These are phyloP conservation scores for Cynoglossus semilaevis DNA, from an alignment of 2,113 vertebrate species.

Conservation along the genomic window DNA sequence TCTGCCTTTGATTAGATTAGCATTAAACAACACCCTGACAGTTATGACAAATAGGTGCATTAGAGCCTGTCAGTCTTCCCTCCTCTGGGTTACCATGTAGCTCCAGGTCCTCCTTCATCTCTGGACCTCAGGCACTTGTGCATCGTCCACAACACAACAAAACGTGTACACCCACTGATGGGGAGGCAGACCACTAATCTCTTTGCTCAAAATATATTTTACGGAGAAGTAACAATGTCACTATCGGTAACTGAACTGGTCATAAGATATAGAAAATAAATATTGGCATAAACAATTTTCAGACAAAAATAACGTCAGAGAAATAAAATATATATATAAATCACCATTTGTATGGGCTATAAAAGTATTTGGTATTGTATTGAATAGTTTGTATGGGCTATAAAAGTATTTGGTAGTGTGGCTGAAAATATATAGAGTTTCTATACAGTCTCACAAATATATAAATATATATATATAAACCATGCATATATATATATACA, in stretches of 20 bases:
- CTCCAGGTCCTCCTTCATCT: constrained; percentile 40
- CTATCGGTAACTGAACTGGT: no score
- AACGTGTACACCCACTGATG: constrained; percentile 60
- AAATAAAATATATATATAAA: no score
- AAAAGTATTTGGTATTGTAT: no score
- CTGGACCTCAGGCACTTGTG: constrained; percentile 54
- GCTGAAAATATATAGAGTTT: no score
- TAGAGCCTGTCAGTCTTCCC: constrained; percentile 82
- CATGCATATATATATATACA: no score
- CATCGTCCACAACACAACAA: constrained; percentile 39
- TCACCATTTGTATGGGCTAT: neutral
- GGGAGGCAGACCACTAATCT: constrained; percentile 73
- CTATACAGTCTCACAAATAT: no score
- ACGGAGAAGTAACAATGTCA: no score
- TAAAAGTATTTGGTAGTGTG: no score
- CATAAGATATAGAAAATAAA: no score
- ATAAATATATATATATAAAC: no score
- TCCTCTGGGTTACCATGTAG: constrained; percentile 59
- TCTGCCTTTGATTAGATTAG: constrained; percentile 87
- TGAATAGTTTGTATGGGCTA: no score
- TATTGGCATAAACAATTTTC: neutral
- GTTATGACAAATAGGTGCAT: constrained; percentile 90
- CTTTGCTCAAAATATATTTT: neutral
- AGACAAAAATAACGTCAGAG: no score
- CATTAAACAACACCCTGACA: constrained; percentile 89